Evolutionary conservation across 2,888 invertebrate species (phyloP).

Genomic region (Ariolimax columbianus): DNA sequence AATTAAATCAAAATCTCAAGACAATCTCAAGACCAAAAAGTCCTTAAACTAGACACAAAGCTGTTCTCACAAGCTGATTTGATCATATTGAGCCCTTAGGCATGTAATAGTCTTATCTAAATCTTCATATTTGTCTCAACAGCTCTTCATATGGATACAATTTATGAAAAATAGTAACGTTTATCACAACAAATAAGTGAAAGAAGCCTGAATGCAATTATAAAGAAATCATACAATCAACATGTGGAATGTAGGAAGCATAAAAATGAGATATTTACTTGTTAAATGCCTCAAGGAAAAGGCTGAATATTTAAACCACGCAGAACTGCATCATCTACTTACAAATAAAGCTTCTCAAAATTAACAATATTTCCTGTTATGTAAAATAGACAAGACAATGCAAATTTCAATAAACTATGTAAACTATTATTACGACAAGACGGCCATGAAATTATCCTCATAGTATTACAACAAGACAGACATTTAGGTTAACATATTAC

Average conservation of each 20-base stretch:
- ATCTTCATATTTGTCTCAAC: not conserved
- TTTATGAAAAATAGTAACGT: not conserved
- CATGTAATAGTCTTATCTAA: not conserved
- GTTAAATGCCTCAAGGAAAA: not conserved
- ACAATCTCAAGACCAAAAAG: no score
- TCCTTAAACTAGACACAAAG: not conserved
- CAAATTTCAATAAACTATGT: no score
- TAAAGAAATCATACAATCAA: not conserved
- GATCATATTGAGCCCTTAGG: not conserved
- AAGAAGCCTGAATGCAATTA: not conserved
- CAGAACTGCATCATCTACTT: no score
- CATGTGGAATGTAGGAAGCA: not conserved
- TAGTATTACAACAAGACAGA: no score
- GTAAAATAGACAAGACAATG: no score
- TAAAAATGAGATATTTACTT: not conserved
- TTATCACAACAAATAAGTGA: constrained; percentile 3
- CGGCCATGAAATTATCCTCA: no score
- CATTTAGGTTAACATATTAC: no score
- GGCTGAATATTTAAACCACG: not conserved
- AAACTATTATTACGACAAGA: no score
- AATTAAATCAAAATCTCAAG: no score
- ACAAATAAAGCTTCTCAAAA: not conserved
- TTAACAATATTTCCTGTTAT: not conserved
- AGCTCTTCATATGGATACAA: not conserved
- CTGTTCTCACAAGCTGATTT: not conserved